Evolutionary conservation across 2,888 invertebrate genomes (phyloP).

Genomic region (Mayetiola destructor): DNA sequence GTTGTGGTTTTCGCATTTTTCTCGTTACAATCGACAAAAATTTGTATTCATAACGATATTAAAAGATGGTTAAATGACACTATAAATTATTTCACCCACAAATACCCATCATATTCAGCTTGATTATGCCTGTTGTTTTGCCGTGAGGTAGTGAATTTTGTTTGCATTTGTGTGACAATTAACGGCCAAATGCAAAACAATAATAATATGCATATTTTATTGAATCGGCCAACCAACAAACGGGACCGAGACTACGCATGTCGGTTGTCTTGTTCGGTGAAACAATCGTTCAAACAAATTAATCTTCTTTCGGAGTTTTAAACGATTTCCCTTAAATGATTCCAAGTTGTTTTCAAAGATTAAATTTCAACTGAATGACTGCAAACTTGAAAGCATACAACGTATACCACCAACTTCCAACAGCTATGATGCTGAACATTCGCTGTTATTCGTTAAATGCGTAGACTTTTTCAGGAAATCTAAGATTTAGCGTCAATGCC

Average conservation of each 20-base stretch:
- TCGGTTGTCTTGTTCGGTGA: background rate
- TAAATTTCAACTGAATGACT: too few relatives aligned
- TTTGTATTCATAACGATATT: background rate
- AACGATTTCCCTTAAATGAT: too few relatives aligned
- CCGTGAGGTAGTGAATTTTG: background rate
- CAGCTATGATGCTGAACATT: too few relatives aligned
- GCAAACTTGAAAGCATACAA: too few relatives aligned
- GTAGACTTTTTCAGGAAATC: too few relatives aligned
- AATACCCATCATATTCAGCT: background rate
- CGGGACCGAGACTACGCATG: background rate
- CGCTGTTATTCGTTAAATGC: too few relatives aligned
- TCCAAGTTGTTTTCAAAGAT: too few relatives aligned
- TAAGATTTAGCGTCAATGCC: too few relatives aligned
- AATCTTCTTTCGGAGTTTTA: too few relatives aligned
- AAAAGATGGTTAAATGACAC: constrained; percentile 10
- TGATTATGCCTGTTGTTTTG: background rate
- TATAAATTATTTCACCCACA: background rate
- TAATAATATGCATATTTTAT: background rate
- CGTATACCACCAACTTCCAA: too few relatives aligned
- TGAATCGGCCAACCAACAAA: background rate
- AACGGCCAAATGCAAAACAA: background rate
- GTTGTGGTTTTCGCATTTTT: background rate
- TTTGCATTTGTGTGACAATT: background rate
- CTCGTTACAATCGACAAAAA: too few relatives aligned
- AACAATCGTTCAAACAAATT: background rate